phyloP scores from a whole-genome alignment of 1,140 invertebrate genomes.

The Archivesica marissinica region DNA sequence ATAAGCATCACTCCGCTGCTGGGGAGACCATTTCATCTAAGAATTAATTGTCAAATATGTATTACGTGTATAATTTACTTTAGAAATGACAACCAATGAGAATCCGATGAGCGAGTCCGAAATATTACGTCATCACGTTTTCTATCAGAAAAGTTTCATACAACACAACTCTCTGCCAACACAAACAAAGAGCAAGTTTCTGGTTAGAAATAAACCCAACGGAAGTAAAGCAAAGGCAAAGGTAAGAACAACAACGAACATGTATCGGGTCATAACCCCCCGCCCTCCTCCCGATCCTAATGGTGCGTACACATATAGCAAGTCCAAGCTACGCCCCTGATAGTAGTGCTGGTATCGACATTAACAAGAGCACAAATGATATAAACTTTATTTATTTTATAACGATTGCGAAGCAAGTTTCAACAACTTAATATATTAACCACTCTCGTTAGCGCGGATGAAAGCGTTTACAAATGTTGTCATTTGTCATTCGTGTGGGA shows the following conservation, averaged over 20 bases:
- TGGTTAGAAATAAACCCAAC: neutral
- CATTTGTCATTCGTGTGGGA: too few relatives aligned
- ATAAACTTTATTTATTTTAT: neutral
- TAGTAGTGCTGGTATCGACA: neutral
- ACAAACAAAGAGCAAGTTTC: neutral
- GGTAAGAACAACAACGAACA: neutral
- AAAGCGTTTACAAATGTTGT: too few relatives aligned
- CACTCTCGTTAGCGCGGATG: too few relatives aligned
- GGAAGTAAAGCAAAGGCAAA: neutral
- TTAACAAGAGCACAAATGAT: neutral
- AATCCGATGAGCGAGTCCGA: slow-evolving; percentile 17
- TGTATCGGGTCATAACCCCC: too few relatives aligned
- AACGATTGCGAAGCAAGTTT: neutral
- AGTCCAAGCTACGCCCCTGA: neutral
- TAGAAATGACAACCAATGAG: too few relatives aligned
- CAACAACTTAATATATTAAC: too few relatives aligned
- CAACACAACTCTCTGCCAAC: neutral
- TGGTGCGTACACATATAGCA: neutral
- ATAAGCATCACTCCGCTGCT: too few relatives aligned
- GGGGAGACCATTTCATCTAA: too few relatives aligned
- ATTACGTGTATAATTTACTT: too few relatives aligned
- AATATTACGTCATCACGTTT: slow-evolving; percentile 9
- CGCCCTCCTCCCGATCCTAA: too few relatives aligned
- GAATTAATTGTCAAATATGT: too few relatives aligned
- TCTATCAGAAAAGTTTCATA: slow-evolving; percentile 41